These are phyloP conservation scores for Fukomys damarensis DNA, from an alignment of 2,113 vertebrate genomes.

Conservation along the genomic window DNA sequence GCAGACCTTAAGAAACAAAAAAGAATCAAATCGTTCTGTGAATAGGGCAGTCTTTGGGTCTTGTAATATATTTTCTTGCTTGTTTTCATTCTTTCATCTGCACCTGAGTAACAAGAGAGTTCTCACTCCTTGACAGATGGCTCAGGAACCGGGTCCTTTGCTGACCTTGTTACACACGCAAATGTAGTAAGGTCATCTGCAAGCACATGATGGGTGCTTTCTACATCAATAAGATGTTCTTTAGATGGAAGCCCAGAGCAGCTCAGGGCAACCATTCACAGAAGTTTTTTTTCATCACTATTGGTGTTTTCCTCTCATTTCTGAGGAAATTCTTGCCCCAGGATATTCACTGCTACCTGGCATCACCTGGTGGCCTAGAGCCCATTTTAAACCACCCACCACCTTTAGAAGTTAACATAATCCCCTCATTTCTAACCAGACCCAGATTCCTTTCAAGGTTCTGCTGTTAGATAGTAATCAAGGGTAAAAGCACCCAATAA, in stretches of 20 bases:
- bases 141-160: not conserved
- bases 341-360: not conserved
- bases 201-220: not conserved
- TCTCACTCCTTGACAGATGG: not conserved
- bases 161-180: not conserved
- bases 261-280: not conserved
- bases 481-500: not conserved
- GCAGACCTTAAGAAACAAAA: not conserved
- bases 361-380: not conserved
- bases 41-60: not conserved
- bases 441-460: not conserved
- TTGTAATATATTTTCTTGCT: not conserved
- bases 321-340: not conserved
- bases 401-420: not conserved
- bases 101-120: not conserved
- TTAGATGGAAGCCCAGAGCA: not conserved
- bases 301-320: not conserved
- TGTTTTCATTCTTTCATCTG: conserved; percentile 20
- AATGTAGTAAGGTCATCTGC: not conserved
- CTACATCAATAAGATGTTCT: not conserved
- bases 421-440: not conserved
- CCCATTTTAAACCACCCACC: not conserved
- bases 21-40: not conserved
- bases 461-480: not conserved
- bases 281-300: not conserved